Evolutionary conservation across 1,140 invertebrate genomes (phyloP), one percentile per base, ranked within the genome.

Genomic region (Colletes latitarsis): DNA sequence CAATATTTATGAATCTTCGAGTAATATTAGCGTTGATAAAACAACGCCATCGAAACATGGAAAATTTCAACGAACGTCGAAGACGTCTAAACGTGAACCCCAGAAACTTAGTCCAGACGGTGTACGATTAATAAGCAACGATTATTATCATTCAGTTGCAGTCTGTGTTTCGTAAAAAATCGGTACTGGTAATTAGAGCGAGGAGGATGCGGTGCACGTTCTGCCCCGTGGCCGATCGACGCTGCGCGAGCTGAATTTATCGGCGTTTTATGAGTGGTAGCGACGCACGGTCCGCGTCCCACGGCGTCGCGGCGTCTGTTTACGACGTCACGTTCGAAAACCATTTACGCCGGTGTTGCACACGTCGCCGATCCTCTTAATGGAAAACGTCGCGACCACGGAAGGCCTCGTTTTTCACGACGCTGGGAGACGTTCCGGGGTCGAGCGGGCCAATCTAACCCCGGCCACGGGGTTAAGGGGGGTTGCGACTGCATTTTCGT

Each of bases 311-410:
- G 21, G 21, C 58, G 43, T 67, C 64, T 49, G 64, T 67, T 67
- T 67, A 67, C 64, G 64, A 67, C 64, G 43, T 67, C 64, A 49
- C 43, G 64, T 67, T 67, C 64, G 64, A 21, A 21, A 67, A 67
- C 64, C 64, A 49, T 67, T 52, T 67, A 52, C 46, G 64, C 64
- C 43, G 5, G 41, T 21, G 64, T 49, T 14, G 64, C 9, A 14
- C 64, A 21, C 43, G 64, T 67, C 64, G 64, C 64, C 43, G 43
- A 49, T 49, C 64, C 43, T 14, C 46, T 67, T 67, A 67, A 67
- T 67, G 64, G 53, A 70, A 70, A 70, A 70, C 53, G 68, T 70
- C 52, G 19, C 68, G 52, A 14, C 52, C 21, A 55, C 9, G 52
- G 4, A 15, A 17, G 17, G 14, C 68, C 49, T 70, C 68, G 68